phyloP scores from a whole-genome alignment of 2,888 invertebrate genomes.

The Halictus quadricinctus region DNA sequence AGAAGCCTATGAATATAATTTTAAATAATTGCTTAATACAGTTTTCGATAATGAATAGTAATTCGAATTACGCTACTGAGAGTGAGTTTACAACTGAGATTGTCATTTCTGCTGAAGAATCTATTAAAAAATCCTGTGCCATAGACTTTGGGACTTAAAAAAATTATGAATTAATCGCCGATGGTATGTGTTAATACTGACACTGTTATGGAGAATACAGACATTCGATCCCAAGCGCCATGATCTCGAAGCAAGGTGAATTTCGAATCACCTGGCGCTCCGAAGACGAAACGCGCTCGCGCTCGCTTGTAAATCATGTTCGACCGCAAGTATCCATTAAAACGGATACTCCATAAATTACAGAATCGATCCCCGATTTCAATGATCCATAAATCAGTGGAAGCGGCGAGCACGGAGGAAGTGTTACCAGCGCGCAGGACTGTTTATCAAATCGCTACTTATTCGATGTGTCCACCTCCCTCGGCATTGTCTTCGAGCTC shows the following conservation, averaged over 20 bases:
- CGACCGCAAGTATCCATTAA: slow-evolving; percentile 10
- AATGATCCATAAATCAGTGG: slow-evolving; percentile 49
- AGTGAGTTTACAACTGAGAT: too few relatives aligned
- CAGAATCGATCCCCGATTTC: slow-evolving; percentile 31
- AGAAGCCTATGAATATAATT: too few relatives aligned
- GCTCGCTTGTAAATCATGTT: slow-evolving; percentile 20
- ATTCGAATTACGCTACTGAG: too few relatives aligned
- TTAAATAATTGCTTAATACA: too few relatives aligned
- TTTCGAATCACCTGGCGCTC: not conserved
- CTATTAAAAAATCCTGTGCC: not conserved
- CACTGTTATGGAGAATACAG: not conserved
- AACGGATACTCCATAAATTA: slow-evolving; percentile 45
- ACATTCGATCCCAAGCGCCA: not conserved
- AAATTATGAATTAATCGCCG: not conserved
- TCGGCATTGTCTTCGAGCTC: slow-evolving; percentile 37
- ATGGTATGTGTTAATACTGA: not conserved
- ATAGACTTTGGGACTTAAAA: not conserved
- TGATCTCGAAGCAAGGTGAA: not conserved
- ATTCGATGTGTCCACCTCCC: slow-evolving; percentile 15
- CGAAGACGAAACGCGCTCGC: not conserved
- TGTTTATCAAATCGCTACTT: slow-evolving; percentile 28
- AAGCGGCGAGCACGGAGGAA: slow-evolving; percentile 8
- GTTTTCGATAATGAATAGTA: too few relatives aligned
- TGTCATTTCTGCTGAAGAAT: not conserved
- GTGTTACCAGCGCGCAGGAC: slow-evolving; percentile 3